These are phyloP conservation scores for Callionymus lyra DNA, from an alignment of 2,113 vertebrate species.

Conservation along the genomic window DNA sequence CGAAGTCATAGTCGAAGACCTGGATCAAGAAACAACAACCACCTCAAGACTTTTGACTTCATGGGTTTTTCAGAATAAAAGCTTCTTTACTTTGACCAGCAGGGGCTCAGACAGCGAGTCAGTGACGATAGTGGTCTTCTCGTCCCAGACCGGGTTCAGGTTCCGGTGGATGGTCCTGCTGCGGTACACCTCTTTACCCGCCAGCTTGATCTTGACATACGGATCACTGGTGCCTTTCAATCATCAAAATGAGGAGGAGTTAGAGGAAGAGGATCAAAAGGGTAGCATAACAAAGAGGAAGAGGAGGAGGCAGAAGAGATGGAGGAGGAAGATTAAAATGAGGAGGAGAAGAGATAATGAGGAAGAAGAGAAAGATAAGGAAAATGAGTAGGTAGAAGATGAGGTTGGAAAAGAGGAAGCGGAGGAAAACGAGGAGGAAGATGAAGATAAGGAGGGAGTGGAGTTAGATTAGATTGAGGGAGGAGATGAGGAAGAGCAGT, in stretches of 20 bases:
- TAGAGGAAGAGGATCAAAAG: slow-evolving; percentile 1
- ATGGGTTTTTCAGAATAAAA: no score
- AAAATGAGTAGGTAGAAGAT: background rate
- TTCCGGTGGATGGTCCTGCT: slow-evolving; percentile 91
- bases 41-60: background rate
- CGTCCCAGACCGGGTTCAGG: slow-evolving; percentile 94
- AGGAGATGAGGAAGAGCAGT: no score
- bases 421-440: slow-evolving; percentile 4
- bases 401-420: no score
- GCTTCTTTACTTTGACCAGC: slow-evolving; percentile 79
- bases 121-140: slow-evolving; percentile 70
- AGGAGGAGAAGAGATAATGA: no score
- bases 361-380: no score
- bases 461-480: no score
- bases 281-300: no score
- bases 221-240: slow-evolving; percentile 86
- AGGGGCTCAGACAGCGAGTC: slow-evolving; percentile 77
- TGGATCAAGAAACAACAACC: slow-evolving; percentile 33
- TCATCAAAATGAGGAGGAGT: background rate
- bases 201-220: slow-evolving; percentile 92
- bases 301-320: no score
- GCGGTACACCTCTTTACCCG: slow-evolving; percentile 85
- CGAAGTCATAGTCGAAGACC: slow-evolving; percentile 98
- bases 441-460: background rate
- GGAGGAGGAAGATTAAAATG: no score